Evolutionary conservation across 2,113 vertebrate genomes (phyloP).

Genomic region (Otolemur garnettii): DNA sequence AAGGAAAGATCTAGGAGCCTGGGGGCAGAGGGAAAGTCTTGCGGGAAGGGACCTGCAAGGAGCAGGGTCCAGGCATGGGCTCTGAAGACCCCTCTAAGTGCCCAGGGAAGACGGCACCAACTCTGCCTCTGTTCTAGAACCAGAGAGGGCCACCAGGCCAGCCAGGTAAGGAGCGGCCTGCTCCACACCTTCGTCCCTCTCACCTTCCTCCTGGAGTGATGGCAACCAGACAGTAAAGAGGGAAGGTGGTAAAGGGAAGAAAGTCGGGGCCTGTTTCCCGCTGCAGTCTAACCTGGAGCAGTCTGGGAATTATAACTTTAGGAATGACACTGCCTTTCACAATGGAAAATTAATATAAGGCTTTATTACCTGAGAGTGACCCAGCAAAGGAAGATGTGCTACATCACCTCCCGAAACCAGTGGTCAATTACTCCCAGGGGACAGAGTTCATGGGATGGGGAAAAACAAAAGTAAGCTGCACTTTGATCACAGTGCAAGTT

Average conservation of each 20-base stretch:
- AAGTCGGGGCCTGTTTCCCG: no score
- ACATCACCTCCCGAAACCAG: not conserved
- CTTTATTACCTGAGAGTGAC: not conserved
- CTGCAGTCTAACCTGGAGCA: not conserved
- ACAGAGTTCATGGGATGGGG: not conserved
- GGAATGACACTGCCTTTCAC: not conserved
- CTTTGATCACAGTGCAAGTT: not conserved
- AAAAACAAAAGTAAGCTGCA: not conserved
- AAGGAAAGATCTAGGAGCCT: not conserved
- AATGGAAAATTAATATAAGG: not conserved
- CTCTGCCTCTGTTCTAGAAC: not conserved
- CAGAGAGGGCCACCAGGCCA: not conserved
- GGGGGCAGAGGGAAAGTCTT: not conserved
- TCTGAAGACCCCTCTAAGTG: not conserved
- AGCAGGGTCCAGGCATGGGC: accelerated
- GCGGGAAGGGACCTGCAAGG: not conserved
- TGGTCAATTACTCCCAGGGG: not conserved
- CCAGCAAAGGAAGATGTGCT: not conserved
- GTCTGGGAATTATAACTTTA: not conserved
- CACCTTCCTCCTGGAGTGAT: not conserved
- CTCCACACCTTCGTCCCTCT: not conserved
- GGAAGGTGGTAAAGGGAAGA: not conserved
- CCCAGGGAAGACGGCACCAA: not conserved
- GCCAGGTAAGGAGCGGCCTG: not conserved
- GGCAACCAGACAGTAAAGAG: not conserved